Evolutionary conservation across 2,113 vertebrate genomes (phyloP).

Genomic region (Cheirogaleus medius): DNA sequence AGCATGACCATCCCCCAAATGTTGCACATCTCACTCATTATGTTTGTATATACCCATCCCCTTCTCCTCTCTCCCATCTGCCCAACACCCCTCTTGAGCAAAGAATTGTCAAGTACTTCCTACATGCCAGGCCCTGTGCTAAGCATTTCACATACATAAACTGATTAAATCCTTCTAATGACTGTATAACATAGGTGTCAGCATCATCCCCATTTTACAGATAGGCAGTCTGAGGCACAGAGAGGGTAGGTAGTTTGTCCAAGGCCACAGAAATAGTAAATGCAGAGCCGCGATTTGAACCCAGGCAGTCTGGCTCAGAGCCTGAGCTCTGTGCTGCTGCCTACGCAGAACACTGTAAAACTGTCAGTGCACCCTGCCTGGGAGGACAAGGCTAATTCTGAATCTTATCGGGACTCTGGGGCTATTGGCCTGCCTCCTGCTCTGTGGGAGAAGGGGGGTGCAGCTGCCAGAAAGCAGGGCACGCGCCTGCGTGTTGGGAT

Average conservation of each 20-base stretch:
- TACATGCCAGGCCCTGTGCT: neutral
- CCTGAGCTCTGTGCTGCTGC: neutral
- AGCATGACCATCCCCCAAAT: too few relatives aligned
- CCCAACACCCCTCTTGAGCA: too few relatives aligned
- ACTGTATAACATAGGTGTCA: neutral
- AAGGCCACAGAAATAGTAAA: neutral
- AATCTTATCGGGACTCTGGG: too few relatives aligned
- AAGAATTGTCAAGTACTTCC: neutral
- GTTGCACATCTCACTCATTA: too few relatives aligned
- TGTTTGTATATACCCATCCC: too few relatives aligned
- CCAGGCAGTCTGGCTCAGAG: neutral
- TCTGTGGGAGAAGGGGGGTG: rapidly evolving
- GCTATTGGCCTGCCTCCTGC: neutral
- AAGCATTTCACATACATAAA: neutral
- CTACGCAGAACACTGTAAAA: neutral
- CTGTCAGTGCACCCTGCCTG: neutral
- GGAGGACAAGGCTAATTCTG: neutral
- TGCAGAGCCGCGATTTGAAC: neutral
- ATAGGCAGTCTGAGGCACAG: neutral
- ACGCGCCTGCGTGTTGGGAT: neutral
- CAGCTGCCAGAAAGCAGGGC: neutral
- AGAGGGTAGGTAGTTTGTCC: neutral
- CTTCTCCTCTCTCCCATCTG: too few relatives aligned
- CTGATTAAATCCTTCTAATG: neutral
- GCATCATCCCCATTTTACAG: neutral